Conservation (phyloP, 2,797 vertebrate species). For the Cossypha caffra region DNA sequence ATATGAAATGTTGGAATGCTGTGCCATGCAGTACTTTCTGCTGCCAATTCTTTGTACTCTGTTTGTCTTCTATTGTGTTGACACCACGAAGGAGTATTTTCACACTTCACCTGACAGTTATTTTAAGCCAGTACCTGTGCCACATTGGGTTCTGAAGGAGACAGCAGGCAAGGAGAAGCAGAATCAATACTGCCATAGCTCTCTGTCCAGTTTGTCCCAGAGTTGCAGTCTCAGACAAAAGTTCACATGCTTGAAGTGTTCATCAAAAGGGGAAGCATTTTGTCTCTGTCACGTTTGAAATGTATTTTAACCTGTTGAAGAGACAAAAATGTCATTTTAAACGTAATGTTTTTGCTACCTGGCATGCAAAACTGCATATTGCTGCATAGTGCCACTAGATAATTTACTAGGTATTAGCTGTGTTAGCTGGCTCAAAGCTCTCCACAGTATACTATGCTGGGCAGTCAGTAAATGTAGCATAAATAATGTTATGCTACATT, state of each 20-base stretch:
- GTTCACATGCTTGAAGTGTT: neutral
- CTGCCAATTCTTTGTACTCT: neutral
- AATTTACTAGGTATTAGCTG: neutral
- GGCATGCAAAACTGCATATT: neutral
- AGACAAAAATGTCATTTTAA: neutral
- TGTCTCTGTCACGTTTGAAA: neutral
- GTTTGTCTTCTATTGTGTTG: neutral
- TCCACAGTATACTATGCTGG: neutral
- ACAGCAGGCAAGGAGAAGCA: neutral
- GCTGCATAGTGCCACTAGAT: neutral
- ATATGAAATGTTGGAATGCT: neutral
- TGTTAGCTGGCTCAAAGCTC: neutral
- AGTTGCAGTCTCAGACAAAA: neutral
- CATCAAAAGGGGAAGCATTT: neutral
- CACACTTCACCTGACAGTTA: neutral
- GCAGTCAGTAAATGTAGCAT: neutral
- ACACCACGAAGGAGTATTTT: neutral
- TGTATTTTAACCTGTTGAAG: neutral
- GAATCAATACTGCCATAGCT: neutral
- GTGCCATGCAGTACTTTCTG: neutral
- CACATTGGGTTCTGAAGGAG: neutral
- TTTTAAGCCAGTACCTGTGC: neutral
- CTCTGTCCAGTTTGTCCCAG: neutral
- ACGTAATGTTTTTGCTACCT: neutral
- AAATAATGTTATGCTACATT: neutral